Conservation (phyloP, 2,113 vertebrate species). For the Corythornis madagascariensis region DNA sequence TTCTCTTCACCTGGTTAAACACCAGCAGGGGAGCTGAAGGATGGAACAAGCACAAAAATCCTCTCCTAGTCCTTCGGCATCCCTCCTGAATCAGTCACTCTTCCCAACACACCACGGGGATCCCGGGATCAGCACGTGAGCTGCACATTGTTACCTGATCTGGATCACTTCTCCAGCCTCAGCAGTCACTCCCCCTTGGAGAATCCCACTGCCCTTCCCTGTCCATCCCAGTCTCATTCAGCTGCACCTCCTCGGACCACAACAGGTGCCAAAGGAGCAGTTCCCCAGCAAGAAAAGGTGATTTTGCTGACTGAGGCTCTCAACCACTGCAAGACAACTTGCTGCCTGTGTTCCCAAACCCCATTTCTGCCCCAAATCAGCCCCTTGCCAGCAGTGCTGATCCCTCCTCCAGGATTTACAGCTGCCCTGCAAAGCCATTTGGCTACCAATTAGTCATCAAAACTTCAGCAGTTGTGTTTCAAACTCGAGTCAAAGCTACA, state of each 20-base stretch:
- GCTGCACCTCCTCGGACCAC: not conserved
- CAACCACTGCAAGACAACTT: not conserved
- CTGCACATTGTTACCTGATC: not conserved
- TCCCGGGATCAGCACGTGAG: not conserved
- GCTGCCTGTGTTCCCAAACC: not conserved
- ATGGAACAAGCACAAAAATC: not conserved
- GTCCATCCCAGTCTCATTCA: not conserved
- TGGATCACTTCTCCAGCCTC: not conserved
- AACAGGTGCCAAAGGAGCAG: not conserved
- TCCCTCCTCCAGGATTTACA: not conserved
- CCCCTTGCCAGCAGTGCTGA: not conserved
- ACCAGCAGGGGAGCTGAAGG: not conserved
- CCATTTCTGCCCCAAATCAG: not conserved
- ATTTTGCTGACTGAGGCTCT: not conserved
- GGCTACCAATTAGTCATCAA: rapidly evolving
- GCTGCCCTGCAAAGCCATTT: not conserved
- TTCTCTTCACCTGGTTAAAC: not conserved
- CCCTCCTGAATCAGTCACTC: rapidly evolving
- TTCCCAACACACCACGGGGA: no score
- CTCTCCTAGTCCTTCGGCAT: not conserved
- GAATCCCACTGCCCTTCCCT: not conserved
- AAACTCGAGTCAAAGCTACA: not conserved
- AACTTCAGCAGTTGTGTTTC: not conserved
- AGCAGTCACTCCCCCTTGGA: rapidly evolving
- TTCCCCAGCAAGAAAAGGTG: rapidly evolving